These are phyloP conservation scores for Pitta sordida DNA, from an alignment of 2,113 vertebrate species.

Conservation along the genomic window DNA sequence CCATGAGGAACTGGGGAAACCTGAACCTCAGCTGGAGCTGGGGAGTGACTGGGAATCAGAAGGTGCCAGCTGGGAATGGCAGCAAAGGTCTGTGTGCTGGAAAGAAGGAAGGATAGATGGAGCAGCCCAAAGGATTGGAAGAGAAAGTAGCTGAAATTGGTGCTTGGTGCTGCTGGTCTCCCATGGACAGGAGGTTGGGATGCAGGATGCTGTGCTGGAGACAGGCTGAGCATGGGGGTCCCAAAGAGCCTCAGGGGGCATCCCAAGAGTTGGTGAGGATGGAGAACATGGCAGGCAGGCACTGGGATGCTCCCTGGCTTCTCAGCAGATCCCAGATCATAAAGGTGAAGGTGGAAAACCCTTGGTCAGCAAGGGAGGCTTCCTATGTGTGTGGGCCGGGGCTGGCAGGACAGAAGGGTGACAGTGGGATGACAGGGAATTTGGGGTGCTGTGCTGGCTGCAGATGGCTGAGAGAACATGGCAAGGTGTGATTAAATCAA, in stretches of 20 bases:
- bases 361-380: background rate
- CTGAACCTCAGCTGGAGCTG: accelerated
- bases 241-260: no score
- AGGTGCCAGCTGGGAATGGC: accelerated
- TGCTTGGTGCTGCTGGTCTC: accelerated
- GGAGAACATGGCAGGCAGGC: accelerated
- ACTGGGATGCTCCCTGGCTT: background rate
- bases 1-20: accelerated
- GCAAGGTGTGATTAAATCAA: accelerated
- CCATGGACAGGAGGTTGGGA: accelerated
- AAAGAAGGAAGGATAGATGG: background rate
- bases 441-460: background rate
- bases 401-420: accelerated
- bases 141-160: accelerated
- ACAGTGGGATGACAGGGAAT: accelerated
- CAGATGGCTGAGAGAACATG: accelerated
- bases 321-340: background rate
- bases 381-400: accelerated
- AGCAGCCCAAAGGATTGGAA: background rate
- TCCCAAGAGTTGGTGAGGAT: background rate
- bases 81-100: background rate
- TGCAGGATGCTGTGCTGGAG: background rate
- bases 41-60: accelerated
- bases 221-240: no score
- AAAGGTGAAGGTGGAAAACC: accelerated